Base-by-base conservation (phyloP, 2,797 vertebrate species). In the Phoxinus dragarum region DNA sequence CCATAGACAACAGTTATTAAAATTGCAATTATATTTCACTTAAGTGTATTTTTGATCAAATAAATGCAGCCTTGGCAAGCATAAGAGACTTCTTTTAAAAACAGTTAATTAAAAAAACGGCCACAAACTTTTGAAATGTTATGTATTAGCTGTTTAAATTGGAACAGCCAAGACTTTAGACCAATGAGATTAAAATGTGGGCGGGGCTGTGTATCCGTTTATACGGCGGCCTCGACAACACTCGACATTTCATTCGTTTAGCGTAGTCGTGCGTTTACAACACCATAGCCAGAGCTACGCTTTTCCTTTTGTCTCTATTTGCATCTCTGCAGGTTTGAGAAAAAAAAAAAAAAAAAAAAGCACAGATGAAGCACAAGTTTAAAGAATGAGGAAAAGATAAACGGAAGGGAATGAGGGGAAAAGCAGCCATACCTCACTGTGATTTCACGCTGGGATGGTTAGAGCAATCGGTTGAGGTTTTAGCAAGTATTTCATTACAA, bases 391-490 rank as follows among this genome's bases (percentile, higher is more conserved):
- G 54, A 23, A 27, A 56, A 49, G 31, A 44, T 49, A 36, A 42
- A 75, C 42, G 17, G 61, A 74, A 69, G 79, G 38, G 38, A 52
- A 47, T 38, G 64, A 67, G 81, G 78, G 72, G 59, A 42, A 84
- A 68, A 86, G 44, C 90, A 93, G 89, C 88, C 94, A 40, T 96
- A 97, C 96, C 96, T 96, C 93, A 97, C 95, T 89, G 94, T 96
- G 95, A 96, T 96, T 94, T 96, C 96, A 93, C 96, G 96, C 96
- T 96, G 95, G 91, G 91, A 93, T 89, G 92, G 94, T 93, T 93
- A 94, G 91, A 94, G 92, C 92, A 93, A 94, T 94, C 93, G 91
- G 93, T 92, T 93, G 77, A 82, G 76, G 87, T 87, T 89, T 92
- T 92, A 91, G 91, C 91, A 82, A 91, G 89, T 86, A 88, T 90